Base-by-base conservation (phyloP, 2,797 vertebrate species). In the Peromyscus melanophrys region DNA sequence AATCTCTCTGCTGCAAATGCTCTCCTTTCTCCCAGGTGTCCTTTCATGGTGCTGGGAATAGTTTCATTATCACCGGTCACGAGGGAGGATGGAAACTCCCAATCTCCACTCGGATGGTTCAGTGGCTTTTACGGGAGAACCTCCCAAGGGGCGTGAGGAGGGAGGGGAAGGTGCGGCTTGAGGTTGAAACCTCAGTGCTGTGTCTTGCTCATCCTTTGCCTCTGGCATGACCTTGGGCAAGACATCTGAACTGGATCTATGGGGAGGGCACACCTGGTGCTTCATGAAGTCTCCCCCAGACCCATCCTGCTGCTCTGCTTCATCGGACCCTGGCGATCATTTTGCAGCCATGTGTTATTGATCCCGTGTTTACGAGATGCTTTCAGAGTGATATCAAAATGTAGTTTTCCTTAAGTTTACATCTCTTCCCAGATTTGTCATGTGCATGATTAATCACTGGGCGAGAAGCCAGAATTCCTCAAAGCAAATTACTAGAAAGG, bases 391-490 rank as follows among this genome's bases (percentile, higher is more conserved):
- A 40, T 93, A 95, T 96, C 63, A 96, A 93, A 97, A 75, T 84
- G 63, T 77, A 92, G 71, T 97, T 97, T 96, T 92, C 78, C 77
- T 94, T 76, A 82, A 80, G 96, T 94, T 96, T 97, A 89, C 75
- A 84, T 96, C 92, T 96, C 90, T 96, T 73, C 73, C 65, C 65
- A 89, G 73, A 96, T 83, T 96, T 96, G 78, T 94, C 78, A 57
- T 67, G 83, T 73, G n/a, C 37, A 29, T 87, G 90, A 94, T 96
- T 95, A 95, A 96, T 97, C 91, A 84, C 25, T 91, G 78, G 92
- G 89, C 92, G 92, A 77, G 81, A 82, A 77, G 89, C 57, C 59
- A 69, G 85, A 67, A 86, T 92, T 95, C 88, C 88, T 71, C 8
- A 95, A 93, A 97, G 63, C 55, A 92, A 80, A 81, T 96, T 83